Percentiles rank a stretch among this genome's conserved stretches.
phyloP scores from a whole-genome alignment of 2,113 vertebrate genomes.

The Hippocampus comes region DNA sequence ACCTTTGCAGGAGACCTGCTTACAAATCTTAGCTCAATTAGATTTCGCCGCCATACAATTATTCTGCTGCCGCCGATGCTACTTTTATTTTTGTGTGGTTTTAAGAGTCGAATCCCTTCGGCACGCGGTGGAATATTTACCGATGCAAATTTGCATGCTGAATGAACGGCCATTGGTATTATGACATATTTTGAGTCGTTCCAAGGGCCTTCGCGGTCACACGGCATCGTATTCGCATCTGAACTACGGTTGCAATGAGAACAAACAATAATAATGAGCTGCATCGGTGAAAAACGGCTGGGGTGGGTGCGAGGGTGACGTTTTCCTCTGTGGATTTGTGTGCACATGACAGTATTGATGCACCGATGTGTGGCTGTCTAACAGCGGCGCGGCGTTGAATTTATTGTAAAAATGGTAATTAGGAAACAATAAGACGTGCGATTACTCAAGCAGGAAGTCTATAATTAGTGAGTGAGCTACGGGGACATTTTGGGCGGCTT shows the following conservation, averaged over 20 bases:
- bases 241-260: constrained; percentile 50
- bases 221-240: constrained; percentile 45
- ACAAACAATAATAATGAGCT: constrained; percentile 64
- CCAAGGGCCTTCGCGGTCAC: constrained; percentile 39
- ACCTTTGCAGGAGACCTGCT: constrained; percentile 52
- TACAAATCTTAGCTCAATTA: constrained; percentile 35
- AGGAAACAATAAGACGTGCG: constrained; percentile 75
- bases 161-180: constrained; percentile 54
- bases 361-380: constrained; percentile 60
- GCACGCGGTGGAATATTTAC: constrained; percentile 29
- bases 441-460: constrained; percentile 79
- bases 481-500: constrained; percentile 69
- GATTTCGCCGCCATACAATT: constrained; percentile 11
- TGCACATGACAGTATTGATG: constrained; percentile 64
- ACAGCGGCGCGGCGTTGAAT: constrained; percentile 70
- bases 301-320: constrained; percentile 16
- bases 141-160: constrained; percentile 33
- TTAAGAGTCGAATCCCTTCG: constrained; percentile 5
- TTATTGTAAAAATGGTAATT: constrained; percentile 82
- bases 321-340: constrained; percentile 44
- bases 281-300: constrained; percentile 29
- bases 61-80: neutral
- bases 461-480: constrained; percentile 77
- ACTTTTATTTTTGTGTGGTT: constrained; percentile 29
- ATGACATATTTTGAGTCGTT: constrained; percentile 46